Evolutionary conservation across 1,140 invertebrate genomes (phyloP).

Genomic region (Calliopsis andreniformis): DNA sequence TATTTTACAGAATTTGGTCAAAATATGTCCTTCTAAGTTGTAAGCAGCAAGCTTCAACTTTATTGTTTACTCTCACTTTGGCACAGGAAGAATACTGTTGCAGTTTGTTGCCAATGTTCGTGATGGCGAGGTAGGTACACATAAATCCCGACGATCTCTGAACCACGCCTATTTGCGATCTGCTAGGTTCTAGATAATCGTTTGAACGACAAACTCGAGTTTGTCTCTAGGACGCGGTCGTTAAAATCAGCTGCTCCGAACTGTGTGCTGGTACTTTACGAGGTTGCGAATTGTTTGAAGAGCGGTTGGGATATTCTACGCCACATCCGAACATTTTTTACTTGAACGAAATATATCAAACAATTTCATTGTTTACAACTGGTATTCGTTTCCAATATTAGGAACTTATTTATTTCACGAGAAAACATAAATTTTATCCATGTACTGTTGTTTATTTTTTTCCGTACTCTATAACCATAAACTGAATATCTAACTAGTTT

Average conservation of each 20-base stretch:
- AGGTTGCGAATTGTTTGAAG: conserved; percentile 5
- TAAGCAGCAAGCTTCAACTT: not conserved
- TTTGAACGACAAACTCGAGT: conserved; percentile 8
- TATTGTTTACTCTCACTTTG: too few species aligned
- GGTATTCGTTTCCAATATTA: not conserved
- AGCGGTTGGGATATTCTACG: not conserved
- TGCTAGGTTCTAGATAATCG: conserved; percentile 16
- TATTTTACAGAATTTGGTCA: too few species aligned
- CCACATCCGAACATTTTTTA: not conserved
- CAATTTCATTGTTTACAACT: not conserved
- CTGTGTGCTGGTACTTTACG: conserved; percentile 6
- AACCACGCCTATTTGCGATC: conserved; percentile 29
- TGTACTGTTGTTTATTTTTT: too few species aligned
- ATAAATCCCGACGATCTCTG: not conserved
- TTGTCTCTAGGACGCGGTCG: conserved; percentile 27
- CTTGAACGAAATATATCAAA: conserved; percentile 10
- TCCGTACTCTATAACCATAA: too few species aligned
- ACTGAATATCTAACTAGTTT: too few species aligned
- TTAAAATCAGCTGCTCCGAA: conserved; percentile 41
- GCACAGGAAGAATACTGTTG: too few species aligned
- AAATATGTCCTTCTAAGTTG: not conserved
- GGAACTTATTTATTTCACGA: not conserved
- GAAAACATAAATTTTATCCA: too few species aligned
- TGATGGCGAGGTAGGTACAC: too few species aligned
- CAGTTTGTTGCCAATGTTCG: not conserved